phyloP scores from a whole-genome alignment of 2,797 vertebrate genomes.

The Silurus lanzhouensis region DNA sequence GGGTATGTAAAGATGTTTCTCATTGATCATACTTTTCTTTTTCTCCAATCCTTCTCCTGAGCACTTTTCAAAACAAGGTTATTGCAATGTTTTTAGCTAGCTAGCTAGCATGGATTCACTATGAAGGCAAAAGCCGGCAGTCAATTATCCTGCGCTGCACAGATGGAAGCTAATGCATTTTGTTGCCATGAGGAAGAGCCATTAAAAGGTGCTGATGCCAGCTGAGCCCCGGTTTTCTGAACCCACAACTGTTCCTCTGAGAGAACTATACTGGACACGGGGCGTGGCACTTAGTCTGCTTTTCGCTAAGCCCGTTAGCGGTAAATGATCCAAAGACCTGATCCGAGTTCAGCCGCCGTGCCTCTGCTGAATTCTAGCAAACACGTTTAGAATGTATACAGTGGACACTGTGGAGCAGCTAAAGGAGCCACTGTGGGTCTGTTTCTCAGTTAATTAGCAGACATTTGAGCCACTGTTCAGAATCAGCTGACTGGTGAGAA shows the following conservation, averaged over 20 bases:
- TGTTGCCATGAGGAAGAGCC: constrained; percentile 24
- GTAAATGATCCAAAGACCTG: constrained; percentile 10
- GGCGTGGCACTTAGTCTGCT: neutral
- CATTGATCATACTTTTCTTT: neutral
- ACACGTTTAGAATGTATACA: constrained; percentile 6
- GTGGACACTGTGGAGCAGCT: constrained; percentile 16
- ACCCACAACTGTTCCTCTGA: constrained; percentile 30
- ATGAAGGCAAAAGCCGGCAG: constrained; percentile 6
- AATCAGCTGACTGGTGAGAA: constrained; percentile 37
- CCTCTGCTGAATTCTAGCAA: constrained; percentile 2
- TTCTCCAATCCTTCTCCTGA: constrained; percentile 1
- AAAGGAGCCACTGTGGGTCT: neutral
- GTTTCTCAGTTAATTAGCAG: constrained; percentile 33
- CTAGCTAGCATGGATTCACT: neutral
- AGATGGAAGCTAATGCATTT: constrained; percentile 24
- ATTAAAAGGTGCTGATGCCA: constrained; percentile 36
- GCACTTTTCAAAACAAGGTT: constrained; percentile 22
- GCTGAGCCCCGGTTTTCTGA: constrained; percentile 36
- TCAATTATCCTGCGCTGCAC: constrained; percentile 29
- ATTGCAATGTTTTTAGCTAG: neutral
- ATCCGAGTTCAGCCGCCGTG: constrained; percentile 14
- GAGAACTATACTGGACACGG: constrained; percentile 7
- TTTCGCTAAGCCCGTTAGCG: constrained; percentile 10
- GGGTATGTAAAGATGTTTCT: neutral
- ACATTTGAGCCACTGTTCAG: constrained; percentile 35